Evolutionary conservation across 1,140 invertebrate species (phyloP).

Genomic region (Caligus rogercresseyi): DNA sequence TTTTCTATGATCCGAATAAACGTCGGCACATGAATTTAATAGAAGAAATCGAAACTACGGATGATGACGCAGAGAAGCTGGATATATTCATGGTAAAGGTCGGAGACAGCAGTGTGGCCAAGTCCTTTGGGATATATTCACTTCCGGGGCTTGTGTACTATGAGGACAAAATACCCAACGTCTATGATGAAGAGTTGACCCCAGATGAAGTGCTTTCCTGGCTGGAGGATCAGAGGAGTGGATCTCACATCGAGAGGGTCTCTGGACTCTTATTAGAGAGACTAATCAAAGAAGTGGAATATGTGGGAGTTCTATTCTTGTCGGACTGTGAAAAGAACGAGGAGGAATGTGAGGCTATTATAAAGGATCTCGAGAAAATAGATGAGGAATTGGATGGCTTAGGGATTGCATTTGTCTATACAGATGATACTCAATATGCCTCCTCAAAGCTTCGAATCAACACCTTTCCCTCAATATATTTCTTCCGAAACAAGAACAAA

Average conservation of each 20-base stretch:
- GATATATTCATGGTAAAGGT: conserved; percentile 89
- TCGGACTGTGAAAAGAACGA: conserved; percentile 53
- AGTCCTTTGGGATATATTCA: conserved; percentile 74
- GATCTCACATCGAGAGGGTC: conserved; percentile 79
- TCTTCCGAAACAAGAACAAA: conserved; percentile 70
- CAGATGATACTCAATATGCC: conserved; percentile 72
- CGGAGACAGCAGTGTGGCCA: conserved; percentile 67
- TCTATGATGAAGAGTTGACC: conserved; percentile 61
- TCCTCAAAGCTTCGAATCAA: conserved; percentile 78
- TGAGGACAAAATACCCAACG: conserved; percentile 78
- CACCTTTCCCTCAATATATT: conserved; percentile 61
- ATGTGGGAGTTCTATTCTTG: conserved; percentile 83
- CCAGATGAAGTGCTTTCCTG: conserved; percentile 75
- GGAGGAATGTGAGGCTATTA: conserved; percentile 60
- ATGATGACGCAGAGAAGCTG: conserved; percentile 84
- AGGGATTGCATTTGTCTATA: conserved; percentile 75
- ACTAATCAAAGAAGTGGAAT: conserved; percentile 70
- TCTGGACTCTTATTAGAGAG: conserved; percentile 50
- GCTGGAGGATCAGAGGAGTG: conserved; percentile 77
- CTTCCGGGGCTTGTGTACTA: conserved; percentile 80
- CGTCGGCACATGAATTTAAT: conserved; percentile 22
- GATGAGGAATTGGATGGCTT: conserved; percentile 78
- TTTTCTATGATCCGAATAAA: conserved; percentile 19
- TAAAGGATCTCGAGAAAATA: conserved; percentile 80
- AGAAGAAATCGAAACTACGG: conserved; percentile 62